Base-by-base conservation (phyloP, 1,140 invertebrate species). In the Drosophila nasuta region DNA sequence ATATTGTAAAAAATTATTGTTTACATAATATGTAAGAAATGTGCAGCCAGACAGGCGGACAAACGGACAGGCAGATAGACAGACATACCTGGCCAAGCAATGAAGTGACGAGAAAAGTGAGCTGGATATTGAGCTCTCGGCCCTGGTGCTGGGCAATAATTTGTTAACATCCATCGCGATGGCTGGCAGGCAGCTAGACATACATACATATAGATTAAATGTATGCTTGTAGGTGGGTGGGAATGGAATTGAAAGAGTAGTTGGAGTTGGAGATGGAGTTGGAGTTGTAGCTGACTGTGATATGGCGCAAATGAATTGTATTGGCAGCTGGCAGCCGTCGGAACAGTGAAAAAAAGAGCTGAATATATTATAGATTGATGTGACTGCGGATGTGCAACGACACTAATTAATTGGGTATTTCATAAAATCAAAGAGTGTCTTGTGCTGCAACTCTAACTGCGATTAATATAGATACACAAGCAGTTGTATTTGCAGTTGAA, bases 381-480 rank as follows among this genome's bases (percentile, higher is more conserved):
- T 58, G 49, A 56, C 11, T 72, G 48, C 43, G 48, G 33, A 71
- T 76, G 63, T 45, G 68, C 56, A 74, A 48, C 77, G 74, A 38
- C 77, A 82, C 51, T 88, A 88, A 88, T 88, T 88, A 88, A 88
- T 89, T 88, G 85, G 71, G 62, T 75, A 81, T 88, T 88, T 89
- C 81, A 88, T 88, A 89, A 89, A 81, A 75, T 57, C 65, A 70
- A 65, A 64, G 69, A 79, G 75, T 87, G 48, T 62, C 74, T 68
- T 56, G 33, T 46, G 43, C 49, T 67, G n/a, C 79, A 72, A 35
- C n/a, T 77, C 79, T 65, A 63, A 48, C 58, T 28, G 43, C 43
- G 52, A 20, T 20, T 49, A n/a, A 67, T 13, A 51, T 41, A 57
- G 25, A 51, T 52, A 67, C 63, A 33, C 43, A 45, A 58, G 45